These are phyloP conservation scores for Holotrichia oblita DNA, from an alignment of 1,140 invertebrate genomes.

Conservation along the genomic window DNA sequence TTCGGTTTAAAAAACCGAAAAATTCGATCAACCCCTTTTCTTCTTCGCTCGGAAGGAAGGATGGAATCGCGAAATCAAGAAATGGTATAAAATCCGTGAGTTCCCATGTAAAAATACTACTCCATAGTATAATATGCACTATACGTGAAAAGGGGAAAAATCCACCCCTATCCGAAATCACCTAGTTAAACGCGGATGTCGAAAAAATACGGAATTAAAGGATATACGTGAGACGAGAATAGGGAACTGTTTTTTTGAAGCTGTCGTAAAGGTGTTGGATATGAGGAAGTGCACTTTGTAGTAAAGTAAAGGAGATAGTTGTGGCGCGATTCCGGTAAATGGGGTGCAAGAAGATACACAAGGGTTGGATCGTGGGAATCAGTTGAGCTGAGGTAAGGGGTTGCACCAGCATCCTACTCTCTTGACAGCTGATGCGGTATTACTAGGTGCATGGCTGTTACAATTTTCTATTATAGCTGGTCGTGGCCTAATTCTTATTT, in stretches of 20 bases:
- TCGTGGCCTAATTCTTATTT: too few relatives aligned
- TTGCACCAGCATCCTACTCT: slow-evolving; percentile 24
- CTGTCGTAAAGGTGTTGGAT: slow-evolving; percentile 25
- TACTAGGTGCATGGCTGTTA: background rate
- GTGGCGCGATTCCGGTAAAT: slow-evolving; percentile 44
- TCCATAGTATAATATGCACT: too few relatives aligned
- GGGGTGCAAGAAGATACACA: slow-evolving; percentile 41
- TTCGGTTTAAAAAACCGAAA: slow-evolving; percentile 25
- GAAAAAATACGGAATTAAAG: background rate
- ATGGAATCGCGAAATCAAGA: too few relatives aligned
- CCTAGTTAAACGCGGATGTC: background rate
- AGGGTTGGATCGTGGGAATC: slow-evolving; percentile 47
- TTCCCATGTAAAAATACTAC: too few relatives aligned
- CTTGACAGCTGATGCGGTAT: background rate
- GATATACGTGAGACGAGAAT: slow-evolving; percentile 21
- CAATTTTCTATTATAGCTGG: too few relatives aligned
- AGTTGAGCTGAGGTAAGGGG: slow-evolving; percentile 38
- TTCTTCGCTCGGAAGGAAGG: too few relatives aligned
- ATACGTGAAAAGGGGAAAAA: background rate
- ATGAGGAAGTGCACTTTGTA: slow-evolving; percentile 41
- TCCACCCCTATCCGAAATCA: background rate
- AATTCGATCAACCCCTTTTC: slow-evolving; percentile 21
- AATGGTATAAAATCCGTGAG: too few relatives aligned
- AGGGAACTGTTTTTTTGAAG: background rate
- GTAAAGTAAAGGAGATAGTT: slow-evolving; percentile 42